Evolutionary conservation across 2,113 vertebrate species (phyloP), one percentile per base, ranked within the genome.

Genomic region (Morone chrysops): DNA sequence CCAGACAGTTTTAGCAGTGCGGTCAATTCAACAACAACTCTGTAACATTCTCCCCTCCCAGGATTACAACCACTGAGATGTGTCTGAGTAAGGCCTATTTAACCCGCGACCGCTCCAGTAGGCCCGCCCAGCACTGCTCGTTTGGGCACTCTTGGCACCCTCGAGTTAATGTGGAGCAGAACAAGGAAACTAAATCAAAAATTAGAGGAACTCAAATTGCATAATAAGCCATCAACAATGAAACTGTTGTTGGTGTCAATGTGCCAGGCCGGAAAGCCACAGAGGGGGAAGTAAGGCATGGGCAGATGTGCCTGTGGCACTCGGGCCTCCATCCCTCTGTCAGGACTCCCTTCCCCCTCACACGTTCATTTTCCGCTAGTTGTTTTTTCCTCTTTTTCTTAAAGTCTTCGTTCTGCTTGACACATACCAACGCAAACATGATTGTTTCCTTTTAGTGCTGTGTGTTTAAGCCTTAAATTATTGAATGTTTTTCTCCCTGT

Each of bases 251-350:
- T 70, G 78, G 78, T 83, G 86, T 89, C 85, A 74, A 25, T 60
- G 31, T 70, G 83, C 60, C 86, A 68, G 79, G 53, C 67, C 76
- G 75, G 61, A 83, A 62, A 87, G 81, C 82, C 80, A 4, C 86
- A 83, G 70, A 90, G 82, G n/a, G 57, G 81, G 62, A 87, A 88
- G 50, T 45, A 65, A 87, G 66, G 80, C 80, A 51, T 48, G 57
- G 87, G 75, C 75, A 90, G 81, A 91, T 89, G 83, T 63, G 68
- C 70, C 78, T 70, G 63, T 74, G 83, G 79, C 40, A 14, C 69
- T 60, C 62, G 7, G 41, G 63, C 67, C 75, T 56, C 56, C 36
- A 17, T 80, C 71, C 70, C 47, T 38, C 47, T 67, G 72, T 73
- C 62, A 69, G 65, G 13, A 45, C 48, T 59, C 68, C 22, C 78